Conservation (phyloP, 2,113 vertebrate genomes). For the Xenopus laevis region DNA sequence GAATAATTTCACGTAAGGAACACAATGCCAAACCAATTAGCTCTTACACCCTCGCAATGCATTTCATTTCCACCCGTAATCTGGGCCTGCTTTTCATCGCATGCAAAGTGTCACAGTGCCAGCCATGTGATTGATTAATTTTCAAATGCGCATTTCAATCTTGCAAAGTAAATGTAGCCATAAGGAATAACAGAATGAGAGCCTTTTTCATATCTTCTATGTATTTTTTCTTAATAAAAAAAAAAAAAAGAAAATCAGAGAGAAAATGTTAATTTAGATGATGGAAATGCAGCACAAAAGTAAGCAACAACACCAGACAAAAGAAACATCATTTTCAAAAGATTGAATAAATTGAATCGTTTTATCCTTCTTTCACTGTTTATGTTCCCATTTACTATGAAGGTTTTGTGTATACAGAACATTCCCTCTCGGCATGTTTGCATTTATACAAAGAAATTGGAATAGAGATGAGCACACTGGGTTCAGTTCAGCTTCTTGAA, state of each 20-base stretch:
- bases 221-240: slow-evolving; percentile 3
- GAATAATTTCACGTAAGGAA: slow-evolving; percentile 2
- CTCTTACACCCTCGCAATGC: background rate
- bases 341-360: too few relatives aligned
- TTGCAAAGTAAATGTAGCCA: slow-evolving; percentile 28
- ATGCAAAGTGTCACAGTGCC: slow-evolving; percentile 25
- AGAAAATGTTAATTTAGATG: slow-evolving; percentile 25
- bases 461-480: too few relatives aligned
- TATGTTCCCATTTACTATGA: too few relatives aligned
- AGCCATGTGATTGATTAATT: slow-evolving; percentile 36
- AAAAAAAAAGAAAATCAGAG: background rate
- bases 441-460: too few relatives aligned
- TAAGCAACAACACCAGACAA: slow-evolving; percentile 1
- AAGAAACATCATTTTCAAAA: too few relatives aligned
- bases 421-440: too few relatives aligned
- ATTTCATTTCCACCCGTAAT: slow-evolving; percentile 11
- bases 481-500: too few relatives aligned
- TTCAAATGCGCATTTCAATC: slow-evolving; percentile 13
- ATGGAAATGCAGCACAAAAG: slow-evolving; percentile 8
- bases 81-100: slow-evolving; percentile 10
- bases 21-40: slow-evolving; percentile 32
- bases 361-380: too few relatives aligned
- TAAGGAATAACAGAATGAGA: slow-evolving; percentile 20
- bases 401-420: too few relatives aligned
- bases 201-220: too few relatives aligned